Evolutionary conservation across 2,888 invertebrate species (phyloP), one percentile per base, ranked within the genome.

Genomic region (Rhamphomyia laevipes): DNA sequence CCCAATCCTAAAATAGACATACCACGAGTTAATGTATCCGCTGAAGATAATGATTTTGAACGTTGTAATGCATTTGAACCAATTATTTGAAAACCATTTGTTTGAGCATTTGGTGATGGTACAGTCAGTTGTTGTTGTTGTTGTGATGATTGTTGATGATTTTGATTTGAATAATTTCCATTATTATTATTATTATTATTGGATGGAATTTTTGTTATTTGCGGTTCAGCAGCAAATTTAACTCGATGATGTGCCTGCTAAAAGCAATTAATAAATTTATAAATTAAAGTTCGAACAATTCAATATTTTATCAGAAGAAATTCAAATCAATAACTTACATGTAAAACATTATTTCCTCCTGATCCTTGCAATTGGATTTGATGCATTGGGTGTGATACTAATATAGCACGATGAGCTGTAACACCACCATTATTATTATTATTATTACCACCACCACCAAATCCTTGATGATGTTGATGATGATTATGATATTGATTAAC

Each of bases 41-140:
- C 81, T 1, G 86, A 82, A 11, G 85, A 86, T 58, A 89, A 68
- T 50, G 88, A 88, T 68, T 88, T 89, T 52, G 88, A 88, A 44
- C 89, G 76, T 70, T 89, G 88, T 53, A 57, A 51, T n/a, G 53
- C 47, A 38, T 53, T 56, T 37, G 55, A 35, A 13, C n/a, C n/a
- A 35, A 35, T 35, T 35, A 35, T 35, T 27, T 27, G 23, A 9
- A 27, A 27, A 27, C 23, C 23, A 27, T 27, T 27, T 27, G 23
- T 27, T 7, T 27, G 21, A 21, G 21, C 21, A 21, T 21, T 21
- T 21, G 21, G n/a, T n/a, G n/a, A 4, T 21, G 3, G 21, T 21
- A 3, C 21, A 21, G 21, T 21, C 21, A 4, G 21, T 33, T 33
- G 33, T 33, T 33, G 33, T 4, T 33, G 21, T 21, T 21, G 21